phyloP scores from a whole-genome alignment of 2,797 vertebrate species.

The Acipenser ruthenus region DNA sequence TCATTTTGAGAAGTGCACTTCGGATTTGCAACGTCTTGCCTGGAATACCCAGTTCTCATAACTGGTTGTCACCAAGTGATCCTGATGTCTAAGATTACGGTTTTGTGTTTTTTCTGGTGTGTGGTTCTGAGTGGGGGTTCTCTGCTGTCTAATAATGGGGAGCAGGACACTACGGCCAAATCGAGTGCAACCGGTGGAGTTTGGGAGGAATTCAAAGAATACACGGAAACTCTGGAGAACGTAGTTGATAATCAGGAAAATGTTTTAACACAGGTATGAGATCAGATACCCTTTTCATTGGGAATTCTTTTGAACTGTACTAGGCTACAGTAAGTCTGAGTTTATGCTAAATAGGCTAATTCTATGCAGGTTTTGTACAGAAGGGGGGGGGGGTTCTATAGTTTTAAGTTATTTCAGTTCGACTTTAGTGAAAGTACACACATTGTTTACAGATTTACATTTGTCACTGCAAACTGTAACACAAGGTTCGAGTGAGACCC shows the following conservation, averaged over 20 bases:
- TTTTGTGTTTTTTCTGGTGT: constrained; percentile 33
- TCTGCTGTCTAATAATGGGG: constrained; percentile 32
- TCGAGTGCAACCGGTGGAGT: constrained; percentile 17
- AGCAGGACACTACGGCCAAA: constrained; percentile 4
- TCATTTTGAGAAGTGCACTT: not conserved
- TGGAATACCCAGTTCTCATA: no score
- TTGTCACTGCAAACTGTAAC: no score
- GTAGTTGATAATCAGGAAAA: constrained; percentile 66
- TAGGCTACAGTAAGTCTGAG: no score
- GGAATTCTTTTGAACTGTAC: no score
- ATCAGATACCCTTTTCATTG: not conserved
- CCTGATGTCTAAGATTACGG: constrained; percentile 22
- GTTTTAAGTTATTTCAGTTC: no score
- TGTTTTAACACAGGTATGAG: constrained; percentile 74
- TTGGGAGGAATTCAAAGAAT: constrained; percentile 23
- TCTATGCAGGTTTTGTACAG: no score
- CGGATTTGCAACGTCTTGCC: no score
- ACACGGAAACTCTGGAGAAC: constrained; percentile 45
- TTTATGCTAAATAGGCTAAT: no score
- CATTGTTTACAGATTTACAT: no score
- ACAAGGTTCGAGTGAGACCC: no score
- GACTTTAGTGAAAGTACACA: no score
- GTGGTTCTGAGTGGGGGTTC: constrained; percentile 27
- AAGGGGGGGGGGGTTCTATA: no score
- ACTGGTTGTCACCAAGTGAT: not conserved